Base-by-base conservation (phyloP, 1,140 invertebrate genomes). In the Heliconius eleuchia region DNA sequence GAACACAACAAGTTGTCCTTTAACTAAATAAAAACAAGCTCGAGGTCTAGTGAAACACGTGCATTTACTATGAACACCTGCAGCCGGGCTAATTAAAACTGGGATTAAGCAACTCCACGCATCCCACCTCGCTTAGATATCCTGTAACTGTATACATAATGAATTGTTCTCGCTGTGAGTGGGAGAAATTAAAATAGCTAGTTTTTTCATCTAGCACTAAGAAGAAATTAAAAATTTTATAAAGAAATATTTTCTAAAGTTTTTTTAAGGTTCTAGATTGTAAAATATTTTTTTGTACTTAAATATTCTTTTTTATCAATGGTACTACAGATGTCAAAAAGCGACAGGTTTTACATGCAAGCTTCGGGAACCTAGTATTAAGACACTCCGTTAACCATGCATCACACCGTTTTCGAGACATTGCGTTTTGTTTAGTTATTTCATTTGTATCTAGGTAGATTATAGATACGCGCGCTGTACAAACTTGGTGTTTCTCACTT, bases 31-130 rank as follows among this genome's bases (percentile, higher is more conserved):
- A 46, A 46, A 46, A 46, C 42, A 46, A 16, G 42, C 42, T 46
- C 7, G 13, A 66, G 60, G 9, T 66, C 27, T 30, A 66, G 27
- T 66, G 27, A 66, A 18, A 66, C 60, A 27, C 23, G 60, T 16
- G 23, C 60, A 66, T 66, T n/a, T 66, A 66, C 60, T 66, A 66
- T 66, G 60, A 66, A 66, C 60, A 66, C 60, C 60, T 66, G 60
- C 60, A 66, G 13, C 11, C 13, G 27, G 60, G 60, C 60, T 66
- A 66, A 66, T 66, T 66, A 66, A 66, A 66, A 66, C 60, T 66
- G 60, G 60, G 60, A 66, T 66, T 66, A 66, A 66, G 60, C 57
- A 23, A 60, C 57, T 23, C 57, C 9, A 60, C 57, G 57, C 57
- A 60, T 27, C 57, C 57, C n/a, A n/a, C 57, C n/a, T 60, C 1